phyloP scores from a whole-genome alignment of 2,797 vertebrate genomes.

The Petrocephalus sullivani region DNA sequence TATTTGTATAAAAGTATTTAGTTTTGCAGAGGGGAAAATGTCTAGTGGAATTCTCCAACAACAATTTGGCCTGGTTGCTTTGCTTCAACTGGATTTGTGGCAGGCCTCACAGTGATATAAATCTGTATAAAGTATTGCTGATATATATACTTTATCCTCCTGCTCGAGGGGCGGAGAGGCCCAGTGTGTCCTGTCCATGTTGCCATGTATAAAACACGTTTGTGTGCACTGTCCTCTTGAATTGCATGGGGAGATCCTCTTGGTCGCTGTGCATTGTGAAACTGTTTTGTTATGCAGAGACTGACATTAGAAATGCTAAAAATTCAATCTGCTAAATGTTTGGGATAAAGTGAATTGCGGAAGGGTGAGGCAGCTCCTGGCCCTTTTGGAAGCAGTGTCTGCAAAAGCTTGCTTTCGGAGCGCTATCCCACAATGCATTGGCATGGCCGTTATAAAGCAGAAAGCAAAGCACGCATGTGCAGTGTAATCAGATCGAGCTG shows the following conservation, averaged over 20 bases:
- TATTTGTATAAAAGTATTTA: background rate
- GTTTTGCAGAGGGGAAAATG: background rate
- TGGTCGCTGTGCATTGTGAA: background rate
- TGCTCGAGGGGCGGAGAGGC: background rate
- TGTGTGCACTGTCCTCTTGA: background rate
- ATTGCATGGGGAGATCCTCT: background rate
- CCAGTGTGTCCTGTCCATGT: background rate
- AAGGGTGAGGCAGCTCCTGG: background rate
- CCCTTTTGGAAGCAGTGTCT: background rate
- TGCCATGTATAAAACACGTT: background rate
- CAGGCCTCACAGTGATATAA: background rate
- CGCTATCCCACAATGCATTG: background rate
- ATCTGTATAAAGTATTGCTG: background rate
- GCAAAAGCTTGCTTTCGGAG: background rate
- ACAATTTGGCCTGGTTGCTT: background rate
- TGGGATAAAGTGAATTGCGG: background rate
- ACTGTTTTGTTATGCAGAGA: background rate
- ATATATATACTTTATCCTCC: background rate
- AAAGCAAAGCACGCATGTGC: background rate
- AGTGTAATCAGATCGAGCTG: background rate
- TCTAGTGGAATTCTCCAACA: background rate
- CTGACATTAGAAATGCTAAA: background rate
- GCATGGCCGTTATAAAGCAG: background rate
- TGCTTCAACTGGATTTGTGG: background rate
- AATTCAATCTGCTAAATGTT: background rate